Evolutionary conservation across 2,113 vertebrate species (phyloP).

Genomic region (Melanotaenia duboulayi): DNA sequence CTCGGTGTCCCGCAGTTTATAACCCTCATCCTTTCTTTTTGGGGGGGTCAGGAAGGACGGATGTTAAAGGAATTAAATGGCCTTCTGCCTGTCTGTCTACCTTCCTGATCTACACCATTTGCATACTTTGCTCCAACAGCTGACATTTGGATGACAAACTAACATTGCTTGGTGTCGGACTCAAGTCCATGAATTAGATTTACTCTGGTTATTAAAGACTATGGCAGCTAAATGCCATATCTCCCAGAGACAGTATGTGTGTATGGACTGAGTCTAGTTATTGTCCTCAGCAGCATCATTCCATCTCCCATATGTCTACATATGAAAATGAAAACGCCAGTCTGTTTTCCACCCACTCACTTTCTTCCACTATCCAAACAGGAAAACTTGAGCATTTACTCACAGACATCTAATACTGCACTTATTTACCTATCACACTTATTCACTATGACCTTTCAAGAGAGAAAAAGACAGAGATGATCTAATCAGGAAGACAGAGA

Average conservation of each 20-base stretch:
- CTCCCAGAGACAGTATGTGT: conserved; percentile 40
- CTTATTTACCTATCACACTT: conserved; percentile 62
- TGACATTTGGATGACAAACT: conserved; percentile 80
- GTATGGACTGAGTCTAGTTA: conserved; percentile 20
- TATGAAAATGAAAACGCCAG: conserved; percentile 57
- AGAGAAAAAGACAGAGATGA: conserved; percentile 44
- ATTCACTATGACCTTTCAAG: conserved; percentile 69
- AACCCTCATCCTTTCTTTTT: background rate
- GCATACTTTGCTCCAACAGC: conserved; percentile 60
- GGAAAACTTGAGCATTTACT: conserved; percentile 25
- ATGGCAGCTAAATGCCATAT: conserved; percentile 75
- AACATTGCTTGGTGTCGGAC: conserved; percentile 62
- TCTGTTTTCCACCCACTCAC: conserved; percentile 22
- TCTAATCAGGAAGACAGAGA: conserved; percentile 65
- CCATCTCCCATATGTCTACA: conserved; percentile 43
- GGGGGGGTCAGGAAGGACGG: background rate
- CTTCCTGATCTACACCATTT: conserved; percentile 54
- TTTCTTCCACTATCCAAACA: conserved; percentile 27
- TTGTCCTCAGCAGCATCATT: conserved; percentile 42
- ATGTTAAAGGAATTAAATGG: conserved; percentile 18
- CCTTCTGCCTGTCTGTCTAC: conserved; percentile 20
- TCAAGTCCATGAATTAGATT: conserved; percentile 70
- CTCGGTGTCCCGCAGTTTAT: conserved; percentile 30
- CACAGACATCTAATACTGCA: conserved; percentile 28
- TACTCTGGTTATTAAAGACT: conserved; percentile 76